Evolutionary conservation across 2,797 vertebrate species (phyloP).

Genomic region (Pantherophis vulpinus): DNA sequence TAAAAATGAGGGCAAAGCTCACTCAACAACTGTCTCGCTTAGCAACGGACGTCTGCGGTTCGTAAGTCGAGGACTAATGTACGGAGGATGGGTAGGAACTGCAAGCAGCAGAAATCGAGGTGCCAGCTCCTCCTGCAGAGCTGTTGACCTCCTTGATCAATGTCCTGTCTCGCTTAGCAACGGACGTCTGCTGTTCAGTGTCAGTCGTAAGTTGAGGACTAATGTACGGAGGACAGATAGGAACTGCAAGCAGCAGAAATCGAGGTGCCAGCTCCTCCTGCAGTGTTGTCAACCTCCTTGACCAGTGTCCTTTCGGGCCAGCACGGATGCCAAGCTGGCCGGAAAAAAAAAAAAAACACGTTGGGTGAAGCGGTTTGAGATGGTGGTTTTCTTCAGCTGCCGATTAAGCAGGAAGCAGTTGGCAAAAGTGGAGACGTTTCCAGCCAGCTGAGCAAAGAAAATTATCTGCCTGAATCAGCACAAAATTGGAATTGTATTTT

Average conservation of each 20-base stretch:
- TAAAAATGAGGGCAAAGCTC: too few species aligned
- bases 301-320: not conserved
- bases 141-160: not conserved
- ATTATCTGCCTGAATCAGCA: not conserved
- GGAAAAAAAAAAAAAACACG: not conserved
- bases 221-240: rapidly evolving
- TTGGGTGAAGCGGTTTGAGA: not conserved
- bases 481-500: not conserved
- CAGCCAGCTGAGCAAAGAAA: not conserved
- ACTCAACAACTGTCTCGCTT: not conserved
- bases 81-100: not conserved
- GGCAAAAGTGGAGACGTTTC: not conserved
- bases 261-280: not conserved
- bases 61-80: not conserved
- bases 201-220: not conserved
- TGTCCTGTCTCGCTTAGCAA: not conserved
- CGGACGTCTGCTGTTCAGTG: too few species aligned
- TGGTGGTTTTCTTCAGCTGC: not conserved
- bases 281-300: not conserved
- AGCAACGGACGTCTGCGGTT: not conserved
- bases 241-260: not conserved
- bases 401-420: not conserved
- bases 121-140: not conserved
- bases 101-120: not conserved
- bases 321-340: not conserved